phyloP scores from a whole-genome alignment of 2,888 invertebrate genomes.

The Protonemura montana region DNA sequence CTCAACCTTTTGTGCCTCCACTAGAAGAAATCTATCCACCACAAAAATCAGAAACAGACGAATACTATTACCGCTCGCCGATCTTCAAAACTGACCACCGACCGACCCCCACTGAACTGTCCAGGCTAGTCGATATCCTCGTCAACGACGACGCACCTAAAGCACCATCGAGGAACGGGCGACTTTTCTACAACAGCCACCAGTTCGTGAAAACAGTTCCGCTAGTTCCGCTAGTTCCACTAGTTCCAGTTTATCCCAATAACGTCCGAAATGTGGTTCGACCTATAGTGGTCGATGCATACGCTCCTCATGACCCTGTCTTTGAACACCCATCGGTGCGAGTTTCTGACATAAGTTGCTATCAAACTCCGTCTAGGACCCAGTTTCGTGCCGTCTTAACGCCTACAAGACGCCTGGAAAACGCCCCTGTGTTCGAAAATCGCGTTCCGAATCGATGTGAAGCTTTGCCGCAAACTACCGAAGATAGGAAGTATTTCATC shows the following conservation, averaged over 20 bases:
- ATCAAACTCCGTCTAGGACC: conserved; percentile 52
- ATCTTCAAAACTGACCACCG: not conserved
- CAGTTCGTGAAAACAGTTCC: conserved; percentile 26
- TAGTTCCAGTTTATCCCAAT: not conserved
- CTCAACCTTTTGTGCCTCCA: not conserved
- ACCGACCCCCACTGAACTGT: conserved; percentile 23
- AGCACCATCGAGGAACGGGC: not conserved
- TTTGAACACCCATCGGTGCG: not conserved
- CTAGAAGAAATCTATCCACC: not conserved
- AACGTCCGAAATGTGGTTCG: not conserved
- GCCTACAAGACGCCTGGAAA: conserved; percentile 57
- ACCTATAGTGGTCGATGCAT: not conserved
- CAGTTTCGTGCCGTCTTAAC: conserved; percentile 59
- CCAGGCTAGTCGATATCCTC: not conserved
- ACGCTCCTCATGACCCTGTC: not conserved
- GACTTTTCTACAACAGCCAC: conserved; percentile 21
- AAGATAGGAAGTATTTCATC: conserved; percentile 24
- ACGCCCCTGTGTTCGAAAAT: conserved; percentile 57
- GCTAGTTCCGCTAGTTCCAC: not conserved
- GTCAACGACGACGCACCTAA: not conserved
- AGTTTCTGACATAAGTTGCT: conserved; percentile 56
- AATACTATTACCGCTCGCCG: not conserved
- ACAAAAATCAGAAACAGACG: not conserved
- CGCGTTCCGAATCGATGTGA: not conserved
- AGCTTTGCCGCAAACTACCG: not conserved